Evolutionary conservation across 1,140 invertebrate species (phyloP).

Genomic region (Caerostris extrusa): DNA sequence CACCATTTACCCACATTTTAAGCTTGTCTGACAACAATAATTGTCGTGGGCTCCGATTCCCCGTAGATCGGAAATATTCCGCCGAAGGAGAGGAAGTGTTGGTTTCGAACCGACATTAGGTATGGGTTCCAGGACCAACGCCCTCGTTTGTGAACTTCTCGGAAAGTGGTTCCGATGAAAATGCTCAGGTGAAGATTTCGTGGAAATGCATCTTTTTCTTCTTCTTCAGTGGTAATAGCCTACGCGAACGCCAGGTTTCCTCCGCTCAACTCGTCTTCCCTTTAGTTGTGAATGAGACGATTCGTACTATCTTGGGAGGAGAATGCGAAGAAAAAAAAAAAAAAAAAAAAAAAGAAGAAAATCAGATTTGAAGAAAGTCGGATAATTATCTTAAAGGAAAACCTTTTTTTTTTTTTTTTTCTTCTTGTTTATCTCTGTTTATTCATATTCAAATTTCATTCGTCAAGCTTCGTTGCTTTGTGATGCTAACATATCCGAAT

Average conservation of each 20-base stretch:
- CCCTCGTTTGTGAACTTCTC: conserved; percentile 62
- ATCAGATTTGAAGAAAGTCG: too few relatives aligned
- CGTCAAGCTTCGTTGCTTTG: too few relatives aligned
- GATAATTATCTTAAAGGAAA: too few relatives aligned
- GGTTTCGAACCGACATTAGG: conserved; percentile 15
- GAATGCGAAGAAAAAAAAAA: not conserved
- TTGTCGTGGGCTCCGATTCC: conserved; percentile 58
- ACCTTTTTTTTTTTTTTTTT: too few relatives aligned
- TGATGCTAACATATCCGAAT: too few relatives aligned
- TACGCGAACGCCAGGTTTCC: conserved; percentile 11
- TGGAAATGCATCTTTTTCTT: conserved; percentile 36
- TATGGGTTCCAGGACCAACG: conserved; percentile 50
- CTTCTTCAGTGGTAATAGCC: not conserved
- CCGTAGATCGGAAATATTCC: conserved; percentile 43
- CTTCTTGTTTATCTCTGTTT: too few relatives aligned
- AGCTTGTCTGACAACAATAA: conserved; percentile 52
- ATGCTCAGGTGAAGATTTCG: conserved; percentile 68
- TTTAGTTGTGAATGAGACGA: not conserved
- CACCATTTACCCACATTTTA: conserved; percentile 69
- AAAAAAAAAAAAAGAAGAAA: not conserved
- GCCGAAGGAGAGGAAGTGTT: conserved; percentile 49
- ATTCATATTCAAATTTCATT: too few relatives aligned
- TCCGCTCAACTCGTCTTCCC: not conserved
- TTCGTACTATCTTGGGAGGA: too few relatives aligned
- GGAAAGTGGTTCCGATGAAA: conserved; percentile 13